Evolutionary conservation across 2,888 invertebrate species (phyloP), one percentile per base, ranked within the genome.

Genomic region (Agrochola lota): DNA sequence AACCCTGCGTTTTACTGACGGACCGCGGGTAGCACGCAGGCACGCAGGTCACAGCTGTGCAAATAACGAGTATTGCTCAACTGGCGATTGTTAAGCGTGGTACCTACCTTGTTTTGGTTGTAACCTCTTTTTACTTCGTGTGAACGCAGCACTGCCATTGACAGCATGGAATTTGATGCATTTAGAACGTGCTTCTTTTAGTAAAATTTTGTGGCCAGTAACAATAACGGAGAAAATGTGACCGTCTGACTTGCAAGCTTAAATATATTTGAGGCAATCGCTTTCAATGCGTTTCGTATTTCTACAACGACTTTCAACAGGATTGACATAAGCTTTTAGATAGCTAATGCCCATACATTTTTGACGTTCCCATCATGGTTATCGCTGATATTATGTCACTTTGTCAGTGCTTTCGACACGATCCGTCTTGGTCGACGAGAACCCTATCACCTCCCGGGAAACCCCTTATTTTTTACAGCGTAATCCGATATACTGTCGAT

Each of bases 1-100:
- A 73, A 71, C 20, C 20, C 15, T 59, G 67, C 35, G 43, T 72
- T 46, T 40, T 43, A 46, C 11, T 62, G 72, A 74, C n/a, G 71
- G 23, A 26, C 71, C 83, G n/a, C 64, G 55, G 40, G 67, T 43
- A 57, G 6, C 76, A 63, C 64, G 68, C 64, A 30, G 40, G 26
- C 49, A 40, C 77, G 74, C 69, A 40, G 78, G 75, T 75, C 72
- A 55, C 88, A 88, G 84, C 89, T 91, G 88, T 85, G 86, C 87
- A 91, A 91, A 91, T 87, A 87, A 74, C 57, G 17, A 35, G 68
- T 66, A 77, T 89, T 87, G 75, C 85, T 86, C 87, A 90, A 91
- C 83, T 67, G 78, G 55, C 86, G 82, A 90, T 92, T 91, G 91
- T 91, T 88, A 81, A 69, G 64, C 83, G 77, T 83, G 81, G 77